Conservation (phyloP, 2,888 invertebrate species). For the Arenicola marina region DNA sequence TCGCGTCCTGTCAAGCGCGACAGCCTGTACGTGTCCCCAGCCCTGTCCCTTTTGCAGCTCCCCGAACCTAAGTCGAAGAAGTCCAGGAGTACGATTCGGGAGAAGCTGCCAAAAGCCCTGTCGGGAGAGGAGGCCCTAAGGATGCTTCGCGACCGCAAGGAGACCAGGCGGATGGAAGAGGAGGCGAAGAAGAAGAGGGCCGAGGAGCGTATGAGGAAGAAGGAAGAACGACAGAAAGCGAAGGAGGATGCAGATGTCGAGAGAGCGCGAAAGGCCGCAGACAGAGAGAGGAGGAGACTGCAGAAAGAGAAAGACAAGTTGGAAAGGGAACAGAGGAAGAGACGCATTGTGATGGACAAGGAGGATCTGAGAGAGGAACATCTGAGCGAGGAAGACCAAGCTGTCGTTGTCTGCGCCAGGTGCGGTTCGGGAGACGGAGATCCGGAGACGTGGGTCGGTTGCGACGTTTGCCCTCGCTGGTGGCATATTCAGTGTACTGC, state of each 20-base stretch:
- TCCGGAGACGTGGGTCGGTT: neutral
- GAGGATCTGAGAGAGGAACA: neutral
- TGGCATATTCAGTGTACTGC: neutral
- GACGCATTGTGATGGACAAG: neutral
- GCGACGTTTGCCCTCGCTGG: neutral
- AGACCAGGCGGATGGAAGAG: neutral
- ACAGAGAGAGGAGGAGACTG: neutral
- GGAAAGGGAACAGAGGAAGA: neutral
- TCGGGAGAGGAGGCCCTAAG: neutral
- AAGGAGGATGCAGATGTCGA: neutral
- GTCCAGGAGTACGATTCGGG: neutral
- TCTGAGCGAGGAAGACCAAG: neutral
- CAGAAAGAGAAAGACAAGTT: neutral
- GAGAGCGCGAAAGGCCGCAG: neutral
- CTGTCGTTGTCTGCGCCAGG: neutral
- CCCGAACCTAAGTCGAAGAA: neutral
- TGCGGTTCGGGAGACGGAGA: neutral
- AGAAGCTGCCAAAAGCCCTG: conserved; percentile 1
- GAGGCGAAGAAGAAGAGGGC: neutral
- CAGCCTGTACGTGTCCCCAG: too few relatives aligned
- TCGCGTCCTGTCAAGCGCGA: too few relatives aligned
- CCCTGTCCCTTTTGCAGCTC: neutral
- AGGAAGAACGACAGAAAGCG: neutral
- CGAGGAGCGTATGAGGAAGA: neutral
- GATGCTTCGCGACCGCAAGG: neutral